Evolutionary conservation across 2,797 vertebrate genomes (phyloP).

Genomic region (Chloroceryle amazona): DNA sequence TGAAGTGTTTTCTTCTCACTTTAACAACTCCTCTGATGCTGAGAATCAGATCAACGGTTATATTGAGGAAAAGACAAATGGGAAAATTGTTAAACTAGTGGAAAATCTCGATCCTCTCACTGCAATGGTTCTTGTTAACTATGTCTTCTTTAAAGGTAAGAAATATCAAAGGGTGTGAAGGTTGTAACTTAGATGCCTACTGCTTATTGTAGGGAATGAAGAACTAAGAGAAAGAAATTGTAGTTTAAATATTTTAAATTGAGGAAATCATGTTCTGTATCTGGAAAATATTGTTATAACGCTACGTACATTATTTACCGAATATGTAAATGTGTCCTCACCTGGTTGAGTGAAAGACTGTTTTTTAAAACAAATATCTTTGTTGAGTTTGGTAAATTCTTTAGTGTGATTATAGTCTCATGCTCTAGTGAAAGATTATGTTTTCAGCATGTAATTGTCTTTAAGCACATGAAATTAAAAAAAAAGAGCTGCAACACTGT

Average conservation of each 20-base stretch:
- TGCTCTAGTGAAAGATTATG: background rate
- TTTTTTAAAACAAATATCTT: background rate
- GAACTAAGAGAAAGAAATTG: background rate
- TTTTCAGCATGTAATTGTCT: background rate
- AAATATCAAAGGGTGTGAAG: background rate
- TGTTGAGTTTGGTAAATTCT: background rate
- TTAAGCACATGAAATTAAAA: background rate
- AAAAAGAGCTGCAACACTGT: background rate
- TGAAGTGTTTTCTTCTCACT: conserved; percentile 79
- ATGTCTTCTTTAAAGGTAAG: conserved; percentile 89
- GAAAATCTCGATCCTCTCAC: conserved; percentile 76
- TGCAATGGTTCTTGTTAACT: conserved; percentile 87
- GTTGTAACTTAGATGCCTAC: background rate
- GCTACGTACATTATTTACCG: background rate
- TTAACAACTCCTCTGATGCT: conserved; percentile 73
- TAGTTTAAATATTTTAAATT: background rate
- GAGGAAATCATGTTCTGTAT: background rate
- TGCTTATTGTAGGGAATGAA: background rate
- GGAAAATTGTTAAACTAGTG: conserved; percentile 85
- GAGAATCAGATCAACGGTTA: conserved; percentile 83
- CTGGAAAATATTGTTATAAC: background rate
- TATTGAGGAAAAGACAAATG: conserved; percentile 82
- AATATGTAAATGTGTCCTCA: background rate
- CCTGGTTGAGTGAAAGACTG: background rate
- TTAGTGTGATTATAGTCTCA: background rate